Evolutionary conservation across 2,113 vertebrate species (phyloP).

Genomic region (Tyto alba): DNA sequence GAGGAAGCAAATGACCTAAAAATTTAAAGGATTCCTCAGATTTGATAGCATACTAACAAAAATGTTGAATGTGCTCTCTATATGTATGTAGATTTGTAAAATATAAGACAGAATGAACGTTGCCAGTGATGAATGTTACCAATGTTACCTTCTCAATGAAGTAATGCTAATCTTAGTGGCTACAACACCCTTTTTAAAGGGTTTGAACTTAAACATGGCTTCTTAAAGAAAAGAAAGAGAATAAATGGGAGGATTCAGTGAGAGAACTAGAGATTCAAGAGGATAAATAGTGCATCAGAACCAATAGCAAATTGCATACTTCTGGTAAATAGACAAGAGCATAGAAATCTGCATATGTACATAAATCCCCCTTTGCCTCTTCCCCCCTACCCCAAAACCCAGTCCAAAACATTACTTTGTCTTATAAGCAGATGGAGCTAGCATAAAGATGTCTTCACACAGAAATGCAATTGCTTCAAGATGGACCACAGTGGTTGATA

Average conservation of each 20-base stretch:
- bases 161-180: neutral
- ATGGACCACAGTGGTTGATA: conserved; percentile 69
- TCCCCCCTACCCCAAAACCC: neutral
- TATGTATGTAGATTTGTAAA: neutral
- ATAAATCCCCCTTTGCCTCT: neutral
- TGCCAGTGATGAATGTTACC: neutral
- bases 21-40: neutral
- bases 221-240: neutral
- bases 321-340: neutral
- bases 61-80: neutral
- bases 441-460: conserved; percentile 14
- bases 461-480: conserved; percentile 65
- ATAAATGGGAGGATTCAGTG: neutral
- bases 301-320: neutral
- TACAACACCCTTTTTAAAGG: neutral
- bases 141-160: neutral
- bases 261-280: neutral
- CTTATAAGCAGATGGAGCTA: conserved; percentile 34
- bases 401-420: neutral
- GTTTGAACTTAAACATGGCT: neutral
- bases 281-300: neutral
- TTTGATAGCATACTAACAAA: neutral
- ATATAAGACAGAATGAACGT: neutral
- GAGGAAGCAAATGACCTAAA: neutral
- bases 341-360: neutral